A percentile compares a stretch with the other conserved stretches of the same genome.
Evolutionary conservation across 2,888 invertebrate genomes (phyloP).

Genomic region (Cephalotes varians): DNA sequence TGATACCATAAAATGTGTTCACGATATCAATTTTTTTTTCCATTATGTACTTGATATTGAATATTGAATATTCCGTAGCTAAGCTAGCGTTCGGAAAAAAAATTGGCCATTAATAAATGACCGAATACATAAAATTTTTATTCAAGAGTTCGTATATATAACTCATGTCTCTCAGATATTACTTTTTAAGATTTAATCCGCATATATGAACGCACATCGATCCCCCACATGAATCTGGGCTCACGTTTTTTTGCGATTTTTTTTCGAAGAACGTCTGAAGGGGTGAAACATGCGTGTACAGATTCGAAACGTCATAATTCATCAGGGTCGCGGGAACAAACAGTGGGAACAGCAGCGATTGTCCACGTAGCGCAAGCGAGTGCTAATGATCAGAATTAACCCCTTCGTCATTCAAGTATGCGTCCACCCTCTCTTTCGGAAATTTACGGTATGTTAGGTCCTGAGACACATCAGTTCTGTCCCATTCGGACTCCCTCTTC

Average conservation of each 20-base stretch:
- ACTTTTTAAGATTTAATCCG: background rate
- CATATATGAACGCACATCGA: background rate
- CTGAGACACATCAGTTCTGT: conserved; percentile 27
- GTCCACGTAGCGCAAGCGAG: conserved; percentile 55
- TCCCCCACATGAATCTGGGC: background rate
- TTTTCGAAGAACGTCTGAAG: conserved; percentile 53
- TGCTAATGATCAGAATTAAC: conserved; percentile 73
- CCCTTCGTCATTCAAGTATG: conserved; percentile 67
- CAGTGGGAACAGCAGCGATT: conserved; percentile 73
- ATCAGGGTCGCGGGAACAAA: conserved; percentile 70
- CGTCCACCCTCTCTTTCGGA: conserved; percentile 1
- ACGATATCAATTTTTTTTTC: background rate
- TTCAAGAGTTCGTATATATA: background rate
- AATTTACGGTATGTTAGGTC: conserved; percentile 44
- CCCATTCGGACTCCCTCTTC: background rate
- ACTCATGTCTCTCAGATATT: background rate
- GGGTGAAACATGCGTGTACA: conserved; percentile 53
- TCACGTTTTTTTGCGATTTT: conserved; percentile 64
- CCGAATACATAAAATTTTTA: background rate
- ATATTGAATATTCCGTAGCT: background rate
- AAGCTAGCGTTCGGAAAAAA: background rate
- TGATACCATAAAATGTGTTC: background rate
- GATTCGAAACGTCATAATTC: conserved; percentile 74
- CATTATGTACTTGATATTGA: background rate
- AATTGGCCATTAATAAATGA: background rate